Evolutionary conservation across 1,140 invertebrate species (phyloP), one percentile per base, ranked within the genome.

Genomic region (Epicauta chinensis): DNA sequence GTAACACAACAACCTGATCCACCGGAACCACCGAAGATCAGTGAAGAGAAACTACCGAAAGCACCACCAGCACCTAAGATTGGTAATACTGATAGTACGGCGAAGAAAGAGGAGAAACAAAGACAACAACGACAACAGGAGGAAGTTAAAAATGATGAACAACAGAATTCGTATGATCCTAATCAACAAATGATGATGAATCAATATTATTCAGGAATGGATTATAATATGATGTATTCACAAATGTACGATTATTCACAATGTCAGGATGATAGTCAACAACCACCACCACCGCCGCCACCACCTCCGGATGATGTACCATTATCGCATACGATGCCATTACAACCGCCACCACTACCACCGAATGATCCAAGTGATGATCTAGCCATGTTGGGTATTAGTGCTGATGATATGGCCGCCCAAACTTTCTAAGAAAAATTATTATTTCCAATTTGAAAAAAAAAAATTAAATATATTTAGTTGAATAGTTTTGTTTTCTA

Each of bases 381-480:
- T 54, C 64, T 85, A 44, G 82, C 82, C 2, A 76, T 85, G 77
- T 69, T 85, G 23, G 82, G 82, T 2, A 83, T 84, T 29, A 81
- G 83, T 61, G 81, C 79, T 1, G 77, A 79, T 40, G 82, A 85
- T 65, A 77, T 83, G 60, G 81, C 81, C 7, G 81, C 81, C 46
- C 76, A 78, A 66, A 55, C 56, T 13, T 64, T 68, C 59, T 66
- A 58, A n/a, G n/a, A n/a, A n/a, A n/a, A 60, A 36, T 49, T 23
- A 2, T 23, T 5, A 23, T 3, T 23, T 23, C 7, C 7, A 5
- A 3, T 7, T 7, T 23, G 7, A 23, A 3, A 23, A 23, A 23
- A 4, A 23, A 23, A 23, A 23, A 23, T n/a, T n/a, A n/a, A n/a
- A n/a, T n/a, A n/a, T 23, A 23, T 5, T 23, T 23, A 23, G 23